phyloP scores from a whole-genome alignment of 2,113 vertebrate species.

The Suricata suricatta region DNA sequence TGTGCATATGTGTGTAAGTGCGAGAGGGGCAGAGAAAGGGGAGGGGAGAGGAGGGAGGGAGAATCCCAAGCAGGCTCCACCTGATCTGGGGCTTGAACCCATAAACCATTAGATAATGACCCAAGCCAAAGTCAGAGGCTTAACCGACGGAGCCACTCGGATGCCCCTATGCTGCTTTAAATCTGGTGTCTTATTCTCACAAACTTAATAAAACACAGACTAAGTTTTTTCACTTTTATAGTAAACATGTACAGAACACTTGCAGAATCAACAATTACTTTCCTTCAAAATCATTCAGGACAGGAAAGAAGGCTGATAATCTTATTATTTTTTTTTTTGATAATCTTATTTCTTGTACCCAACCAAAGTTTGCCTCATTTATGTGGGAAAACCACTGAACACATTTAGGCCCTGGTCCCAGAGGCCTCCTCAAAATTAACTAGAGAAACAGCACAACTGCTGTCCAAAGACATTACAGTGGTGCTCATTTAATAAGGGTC shows the following conservation, averaged over 20 bases:
- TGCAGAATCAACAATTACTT: background rate
- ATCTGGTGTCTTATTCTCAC: background rate
- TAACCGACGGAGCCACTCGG: no score
- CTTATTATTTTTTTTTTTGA: no score
- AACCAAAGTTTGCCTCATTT: background rate
- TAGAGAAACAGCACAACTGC: background rate
- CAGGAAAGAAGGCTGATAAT: background rate
- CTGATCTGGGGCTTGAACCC: no score
- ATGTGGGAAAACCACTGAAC: background rate
- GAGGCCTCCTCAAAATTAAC: background rate
- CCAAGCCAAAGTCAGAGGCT: no score
- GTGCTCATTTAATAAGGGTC: background rate
- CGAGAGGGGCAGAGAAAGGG: no score
- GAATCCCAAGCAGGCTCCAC: no score
- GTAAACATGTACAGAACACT: background rate
- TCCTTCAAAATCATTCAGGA: background rate
- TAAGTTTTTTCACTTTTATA: background rate
- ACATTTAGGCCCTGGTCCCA: background rate
- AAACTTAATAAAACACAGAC: background rate
- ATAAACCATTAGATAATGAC: no score
- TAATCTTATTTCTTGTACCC: background rate
- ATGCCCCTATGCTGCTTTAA: background rate
- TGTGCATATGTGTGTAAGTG: no score
- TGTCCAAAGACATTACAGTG: background rate
- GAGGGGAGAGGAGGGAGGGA: no score